Conservation (phyloP, 1,140 invertebrate genomes). For the Caenorhabditis briggsae region DNA sequence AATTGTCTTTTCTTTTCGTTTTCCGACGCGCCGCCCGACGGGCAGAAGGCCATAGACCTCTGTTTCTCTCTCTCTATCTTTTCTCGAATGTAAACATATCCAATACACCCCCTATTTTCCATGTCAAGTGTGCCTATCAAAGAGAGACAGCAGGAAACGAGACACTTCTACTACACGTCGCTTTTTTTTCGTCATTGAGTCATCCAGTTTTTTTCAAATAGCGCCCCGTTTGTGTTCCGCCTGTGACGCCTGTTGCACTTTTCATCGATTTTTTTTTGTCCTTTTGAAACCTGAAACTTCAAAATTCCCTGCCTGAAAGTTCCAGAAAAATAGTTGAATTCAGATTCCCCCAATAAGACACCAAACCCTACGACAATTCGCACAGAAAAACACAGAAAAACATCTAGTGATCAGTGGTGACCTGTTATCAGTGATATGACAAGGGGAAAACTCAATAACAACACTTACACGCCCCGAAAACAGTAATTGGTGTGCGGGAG, state of each 20-base stretch:
- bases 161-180: too few relatives aligned
- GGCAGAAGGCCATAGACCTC: background rate
- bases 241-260: too few relatives aligned
- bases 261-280: too few relatives aligned
- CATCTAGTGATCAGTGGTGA: background rate
- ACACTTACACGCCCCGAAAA: background rate
- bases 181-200: too few relatives aligned
- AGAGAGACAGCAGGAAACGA: background rate
- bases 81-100: conserved; percentile 54
- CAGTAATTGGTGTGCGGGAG: background rate
- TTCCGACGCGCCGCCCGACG: background rate
- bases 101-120: conserved; percentile 32
- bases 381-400: too few relatives aligned
- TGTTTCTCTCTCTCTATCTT: conserved; percentile 1
- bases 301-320: too few relatives aligned
- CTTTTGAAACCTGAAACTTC: too few relatives aligned
- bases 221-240: too few relatives aligned
- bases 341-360: too few relatives aligned
- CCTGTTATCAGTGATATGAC: background rate
- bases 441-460: conserved; percentile 3
- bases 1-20: conserved; percentile 3
- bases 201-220: too few relatives aligned
- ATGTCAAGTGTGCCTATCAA: conserved; percentile 48
- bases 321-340: too few relatives aligned
- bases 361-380: too few relatives aligned